phyloP scores from a whole-genome alignment of 2,888 invertebrate species.

The Mesorhabditis belari region DNA sequence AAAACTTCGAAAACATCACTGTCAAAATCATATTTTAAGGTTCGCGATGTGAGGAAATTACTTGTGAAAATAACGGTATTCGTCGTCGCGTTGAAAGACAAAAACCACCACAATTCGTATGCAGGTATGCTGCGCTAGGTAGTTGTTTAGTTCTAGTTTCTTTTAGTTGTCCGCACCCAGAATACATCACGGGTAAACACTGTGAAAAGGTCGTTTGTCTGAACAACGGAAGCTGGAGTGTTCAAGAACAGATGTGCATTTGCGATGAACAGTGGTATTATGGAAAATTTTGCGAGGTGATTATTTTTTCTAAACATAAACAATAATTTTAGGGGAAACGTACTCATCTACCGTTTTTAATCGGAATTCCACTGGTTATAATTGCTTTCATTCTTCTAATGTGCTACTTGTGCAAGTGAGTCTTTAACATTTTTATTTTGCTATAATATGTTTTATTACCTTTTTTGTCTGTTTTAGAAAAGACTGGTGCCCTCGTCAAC shows the following conservation, averaged over 20 bases:
- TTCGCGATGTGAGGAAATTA: background rate
- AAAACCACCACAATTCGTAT: background rate
- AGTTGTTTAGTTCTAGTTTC: no score
- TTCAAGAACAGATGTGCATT: background rate
- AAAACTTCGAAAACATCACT: background rate
- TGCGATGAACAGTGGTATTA: background rate
- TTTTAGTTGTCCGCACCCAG: constrained; percentile 37
- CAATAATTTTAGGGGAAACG: background rate
- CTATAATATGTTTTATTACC: background rate
- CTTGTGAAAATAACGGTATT: background rate
- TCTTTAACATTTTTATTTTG: background rate
- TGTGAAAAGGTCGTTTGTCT: constrained; percentile 41
- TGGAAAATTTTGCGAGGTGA: background rate
- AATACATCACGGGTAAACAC: constrained; percentile 38
- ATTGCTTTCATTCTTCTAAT: background rate
- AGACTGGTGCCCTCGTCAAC: background rate
- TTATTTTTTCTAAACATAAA: no score
- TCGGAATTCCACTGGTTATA: background rate
- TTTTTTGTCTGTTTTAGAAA: background rate
- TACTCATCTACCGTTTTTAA: background rate
- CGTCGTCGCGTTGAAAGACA: background rate
- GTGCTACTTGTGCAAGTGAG: background rate
- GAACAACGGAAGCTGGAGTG: constrained; percentile 19
- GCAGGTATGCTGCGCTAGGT: background rate
- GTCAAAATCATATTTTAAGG: background rate